phyloP scores from a whole-genome alignment of 2,113 vertebrate species.

The Conger conger region DNA sequence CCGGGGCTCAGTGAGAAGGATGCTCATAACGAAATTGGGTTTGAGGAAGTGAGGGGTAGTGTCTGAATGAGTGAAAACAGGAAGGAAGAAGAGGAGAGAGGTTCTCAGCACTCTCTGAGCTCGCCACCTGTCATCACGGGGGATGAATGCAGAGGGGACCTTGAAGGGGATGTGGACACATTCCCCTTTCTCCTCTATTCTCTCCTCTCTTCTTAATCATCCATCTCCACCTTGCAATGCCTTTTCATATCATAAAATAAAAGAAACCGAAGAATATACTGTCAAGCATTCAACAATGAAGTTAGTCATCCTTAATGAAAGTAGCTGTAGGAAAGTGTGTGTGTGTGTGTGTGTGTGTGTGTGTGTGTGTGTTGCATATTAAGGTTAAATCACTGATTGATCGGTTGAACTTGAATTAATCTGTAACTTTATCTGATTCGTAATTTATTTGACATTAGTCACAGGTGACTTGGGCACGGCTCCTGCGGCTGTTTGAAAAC shows the following conservation, averaged over 20 bases:
- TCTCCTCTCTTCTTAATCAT: background rate
- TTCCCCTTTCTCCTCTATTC: background rate
- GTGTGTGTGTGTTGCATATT: background rate
- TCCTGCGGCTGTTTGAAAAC: no score
- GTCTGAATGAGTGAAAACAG: background rate
- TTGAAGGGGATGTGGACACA: background rate
- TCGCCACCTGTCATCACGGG: background rate
- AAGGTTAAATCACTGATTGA: background rate
- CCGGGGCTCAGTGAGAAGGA: background rate
- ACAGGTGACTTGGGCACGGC: background rate
- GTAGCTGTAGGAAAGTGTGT: no score
- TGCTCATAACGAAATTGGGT: background rate
- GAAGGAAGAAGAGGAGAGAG: background rate
- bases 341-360: conserved; percentile 27
- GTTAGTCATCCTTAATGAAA: background rate
- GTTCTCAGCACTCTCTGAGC: background rate
- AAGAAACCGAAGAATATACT: no score
- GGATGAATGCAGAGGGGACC: background rate
- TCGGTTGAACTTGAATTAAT: no score
- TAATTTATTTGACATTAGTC: background rate
- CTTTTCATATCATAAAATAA: no score
- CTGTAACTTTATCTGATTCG: background rate
- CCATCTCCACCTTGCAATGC: no score
- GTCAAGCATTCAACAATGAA: background rate
- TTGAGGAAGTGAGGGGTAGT: background rate